Conservation (phyloP, 2,888 invertebrate genomes). For the Leptopilina myrica region DNA sequence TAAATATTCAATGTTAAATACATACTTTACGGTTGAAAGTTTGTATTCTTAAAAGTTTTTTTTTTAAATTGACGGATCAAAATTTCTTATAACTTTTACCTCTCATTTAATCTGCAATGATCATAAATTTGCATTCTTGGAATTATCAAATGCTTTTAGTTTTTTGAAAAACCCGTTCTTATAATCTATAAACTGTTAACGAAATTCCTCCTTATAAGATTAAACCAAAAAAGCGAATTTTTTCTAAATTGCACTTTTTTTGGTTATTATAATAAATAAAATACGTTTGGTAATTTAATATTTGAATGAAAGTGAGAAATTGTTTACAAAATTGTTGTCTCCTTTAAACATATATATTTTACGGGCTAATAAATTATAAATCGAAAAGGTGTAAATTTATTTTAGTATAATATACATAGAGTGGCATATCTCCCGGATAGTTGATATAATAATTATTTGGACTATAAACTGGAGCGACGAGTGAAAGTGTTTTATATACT, state of each 20-base stretch:
- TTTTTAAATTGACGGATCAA: neutral
- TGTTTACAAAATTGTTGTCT: neutral
- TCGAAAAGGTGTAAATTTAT: constrained; percentile 4
- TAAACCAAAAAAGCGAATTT: neutral
- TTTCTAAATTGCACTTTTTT: neutral
- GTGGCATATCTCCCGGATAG: neutral
- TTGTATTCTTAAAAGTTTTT: neutral
- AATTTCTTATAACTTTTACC: neutral
- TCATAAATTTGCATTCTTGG: constrained; percentile 3
- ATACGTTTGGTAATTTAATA: neutral
- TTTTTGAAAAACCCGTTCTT: neutral
- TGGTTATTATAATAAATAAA: too few species aligned
- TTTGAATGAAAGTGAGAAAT: neutral
- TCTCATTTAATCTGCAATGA: neutral
- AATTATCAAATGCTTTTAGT: constrained; percentile 1
- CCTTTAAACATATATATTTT: neutral
- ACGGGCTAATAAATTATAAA: neutral
- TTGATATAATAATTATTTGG: constrained; percentile 21
- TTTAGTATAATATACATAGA: neutral
- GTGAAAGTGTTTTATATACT: constrained; percentile 34
- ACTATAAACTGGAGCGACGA: constrained; percentile 35
- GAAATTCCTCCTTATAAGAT: neutral
- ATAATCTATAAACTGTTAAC: neutral
- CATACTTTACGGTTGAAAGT: neutral
- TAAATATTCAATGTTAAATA: neutral